Evolutionary conservation across 2,888 invertebrate genomes (phyloP), one percentile per base, ranked within the genome.

Genomic region (Campoplex nolae): DNA sequence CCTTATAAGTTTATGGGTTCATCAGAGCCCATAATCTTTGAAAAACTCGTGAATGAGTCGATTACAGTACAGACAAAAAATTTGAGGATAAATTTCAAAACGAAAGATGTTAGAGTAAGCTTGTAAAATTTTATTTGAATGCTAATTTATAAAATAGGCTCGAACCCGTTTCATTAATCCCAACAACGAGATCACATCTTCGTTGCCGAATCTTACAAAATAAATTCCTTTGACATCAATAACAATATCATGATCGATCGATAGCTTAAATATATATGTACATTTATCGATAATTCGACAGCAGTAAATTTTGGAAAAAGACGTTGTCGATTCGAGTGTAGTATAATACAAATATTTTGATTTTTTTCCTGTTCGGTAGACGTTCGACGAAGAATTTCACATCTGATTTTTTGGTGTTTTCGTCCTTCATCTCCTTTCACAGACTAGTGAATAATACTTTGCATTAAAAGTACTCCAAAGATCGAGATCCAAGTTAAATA

Each of bases 401-500:
- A 45, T 75, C 62, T 65, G 48, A 75, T 56, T 48, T 68, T 67
- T 28, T 35, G 32, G 18, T n/a, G 16, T 0, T 62, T 28, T 77
- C 23, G 28, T 78, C 13, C 23, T 54, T 42, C 32, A 16, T 45
- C 54, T 32, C 45, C 18, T 23, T 56, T 32, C 3, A 11, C 8
- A 18, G 75, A 76, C 83, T 83, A 85, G 75, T 9, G 56, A 67
- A 71, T 42, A 73, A 58, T 76, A 58, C 67, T 76, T 56, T 75
- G 65, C 28, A 71, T 56, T 56, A n/a, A 79, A 48, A 85, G 32
- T 16, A 80, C 4, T 23, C 79, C 35, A 23, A 75, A 16, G 4
- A 56, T 13, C 11, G 62, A 23, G 13, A 74, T 2, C 38, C 51
- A 42, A 38, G 38, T 67, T n/a, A 85, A 3, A 18, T 7, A 32